Evolutionary conservation across 2,113 vertebrate species (phyloP), one percentile per base, ranked within the genome.

Genomic region (Nothoprocta pentlandii): DNA sequence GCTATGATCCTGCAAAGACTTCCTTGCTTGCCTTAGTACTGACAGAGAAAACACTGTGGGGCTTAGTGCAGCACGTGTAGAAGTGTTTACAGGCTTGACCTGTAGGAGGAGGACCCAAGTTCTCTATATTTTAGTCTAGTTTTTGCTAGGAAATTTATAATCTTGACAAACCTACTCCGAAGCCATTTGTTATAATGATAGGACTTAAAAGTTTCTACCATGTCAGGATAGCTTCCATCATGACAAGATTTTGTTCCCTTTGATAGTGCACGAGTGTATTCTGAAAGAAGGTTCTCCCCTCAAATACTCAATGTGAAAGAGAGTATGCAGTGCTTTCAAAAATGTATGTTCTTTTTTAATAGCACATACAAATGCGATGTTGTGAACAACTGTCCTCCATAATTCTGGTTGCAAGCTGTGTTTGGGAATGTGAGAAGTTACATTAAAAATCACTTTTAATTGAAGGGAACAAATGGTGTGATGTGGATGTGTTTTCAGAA

Each of bases 1-100:
- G 66, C 80, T 87, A 93, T 93, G 77, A 67, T 89, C 67, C 53
- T 92, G 83, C 80, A 84, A 58, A 58, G 58, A 86, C 39, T 71
- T 94, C 84, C 66, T 86, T 94, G 91, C 94, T 94, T 93, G 83
- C 86, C 77, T 84, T 93, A 95, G 44, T 84, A 87, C 44, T 89
- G 68, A 28, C 16, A 0, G 8, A 64, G n/a, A 73, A 90, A 93
- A 81, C 82, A 42, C 32, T 68, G 25, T n/a, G n/a, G 54, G 62
- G 19, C 85, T 92, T 79, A 81, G 56, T 86, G n/a, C 84, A 41
- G 62, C 85, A 69, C 20, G 69, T 78, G 46, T 61, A 51, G 80
- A 73, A 67, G 70, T 67, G 34, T 87, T 89, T 70, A 58, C 49
- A 94, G 79, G 51, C 32, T 74, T 6, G 1, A 88, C 34, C 58